Percentiles rank a stretch among this genome's conserved stretches.
Evolutionary conservation across 2,113 vertebrate species (phyloP).

Genomic region (Uria aalge): DNA sequence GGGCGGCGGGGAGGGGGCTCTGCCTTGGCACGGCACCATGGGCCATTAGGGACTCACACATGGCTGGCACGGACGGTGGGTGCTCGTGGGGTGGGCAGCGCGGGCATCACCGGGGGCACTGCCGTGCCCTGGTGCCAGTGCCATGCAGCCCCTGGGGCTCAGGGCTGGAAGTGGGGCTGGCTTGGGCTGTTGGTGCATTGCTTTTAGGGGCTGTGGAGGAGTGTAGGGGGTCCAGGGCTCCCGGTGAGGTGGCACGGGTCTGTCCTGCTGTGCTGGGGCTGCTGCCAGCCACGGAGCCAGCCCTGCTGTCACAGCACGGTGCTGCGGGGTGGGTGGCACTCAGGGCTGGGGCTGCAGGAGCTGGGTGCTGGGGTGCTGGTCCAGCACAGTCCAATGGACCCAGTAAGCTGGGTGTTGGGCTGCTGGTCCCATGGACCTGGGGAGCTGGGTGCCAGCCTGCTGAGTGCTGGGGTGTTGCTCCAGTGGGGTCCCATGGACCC

Average conservation of each 20-base stretch:
- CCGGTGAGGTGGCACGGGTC: accelerated
- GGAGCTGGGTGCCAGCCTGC: not conserved
- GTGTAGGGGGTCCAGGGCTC: not conserved
- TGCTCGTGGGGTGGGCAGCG: not conserved
- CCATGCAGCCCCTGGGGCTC: not conserved
- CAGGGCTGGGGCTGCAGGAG: not conserved
- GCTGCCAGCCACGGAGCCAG: accelerated
- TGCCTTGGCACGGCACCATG: not conserved
- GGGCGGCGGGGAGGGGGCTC: not conserved
- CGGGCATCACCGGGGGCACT: not conserved
- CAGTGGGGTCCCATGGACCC: not conserved
- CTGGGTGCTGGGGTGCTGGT: not conserved
- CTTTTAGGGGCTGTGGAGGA: not conserved
- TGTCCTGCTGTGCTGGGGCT: accelerated
- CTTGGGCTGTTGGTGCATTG: accelerated
- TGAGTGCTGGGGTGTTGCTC: not conserved
- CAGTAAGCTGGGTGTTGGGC: not conserved
- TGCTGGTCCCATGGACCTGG: not conserved
- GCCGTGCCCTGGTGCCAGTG: not conserved
- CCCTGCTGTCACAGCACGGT: not conserved
- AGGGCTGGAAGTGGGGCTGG: not conserved
- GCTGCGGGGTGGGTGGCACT: accelerated
- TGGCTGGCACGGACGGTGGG: slow-evolving; percentile 51
- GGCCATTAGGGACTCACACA: not conserved
- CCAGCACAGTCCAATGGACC: not conserved